A percentile compares a stretch with the other conserved stretches of the same genome.
Evolutionary conservation across 2,797 vertebrate genomes (phyloP).

Genomic region (Uromys caudimaculatus): DNA sequence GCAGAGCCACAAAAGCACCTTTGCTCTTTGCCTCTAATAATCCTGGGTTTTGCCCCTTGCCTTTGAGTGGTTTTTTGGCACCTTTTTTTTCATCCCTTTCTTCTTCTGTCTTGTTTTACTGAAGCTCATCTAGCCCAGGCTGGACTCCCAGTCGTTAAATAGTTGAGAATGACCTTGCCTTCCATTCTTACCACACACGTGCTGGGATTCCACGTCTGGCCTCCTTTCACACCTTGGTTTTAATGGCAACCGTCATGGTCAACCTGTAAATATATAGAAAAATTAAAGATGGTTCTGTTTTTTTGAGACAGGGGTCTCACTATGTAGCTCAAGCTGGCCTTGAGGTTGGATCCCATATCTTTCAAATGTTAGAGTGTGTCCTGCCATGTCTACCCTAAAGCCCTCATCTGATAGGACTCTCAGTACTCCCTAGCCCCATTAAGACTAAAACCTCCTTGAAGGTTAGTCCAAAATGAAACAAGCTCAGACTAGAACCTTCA

Average conservation of each 20-base stretch:
- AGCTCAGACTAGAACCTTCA: neutral
- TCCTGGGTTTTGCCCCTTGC: neutral
- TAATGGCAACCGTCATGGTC: neutral
- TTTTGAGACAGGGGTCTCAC: neutral
- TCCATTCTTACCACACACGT: neutral
- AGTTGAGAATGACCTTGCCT: neutral
- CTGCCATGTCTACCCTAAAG: neutral
- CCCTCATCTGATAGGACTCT: neutral
- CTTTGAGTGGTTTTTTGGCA: neutral
- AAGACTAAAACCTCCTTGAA: neutral
- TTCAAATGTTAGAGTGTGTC: neutral
- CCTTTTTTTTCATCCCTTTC: neutral
- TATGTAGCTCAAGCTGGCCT: neutral
- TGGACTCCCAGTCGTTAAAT: neutral
- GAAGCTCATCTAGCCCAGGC: neutral
- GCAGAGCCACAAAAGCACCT: neutral
- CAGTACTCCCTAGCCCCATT: neutral
- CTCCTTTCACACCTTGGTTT: neutral
- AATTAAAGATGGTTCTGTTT: neutral
- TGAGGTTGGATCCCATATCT: neutral
- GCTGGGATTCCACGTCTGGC: neutral
- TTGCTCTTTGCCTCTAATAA: neutral
- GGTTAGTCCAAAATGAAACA: conserved; percentile 8
- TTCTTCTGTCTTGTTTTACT: neutral
- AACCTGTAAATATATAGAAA: neutral